Conservation (phyloP, 2,113 vertebrate species). For the Zapornia atra region DNA sequence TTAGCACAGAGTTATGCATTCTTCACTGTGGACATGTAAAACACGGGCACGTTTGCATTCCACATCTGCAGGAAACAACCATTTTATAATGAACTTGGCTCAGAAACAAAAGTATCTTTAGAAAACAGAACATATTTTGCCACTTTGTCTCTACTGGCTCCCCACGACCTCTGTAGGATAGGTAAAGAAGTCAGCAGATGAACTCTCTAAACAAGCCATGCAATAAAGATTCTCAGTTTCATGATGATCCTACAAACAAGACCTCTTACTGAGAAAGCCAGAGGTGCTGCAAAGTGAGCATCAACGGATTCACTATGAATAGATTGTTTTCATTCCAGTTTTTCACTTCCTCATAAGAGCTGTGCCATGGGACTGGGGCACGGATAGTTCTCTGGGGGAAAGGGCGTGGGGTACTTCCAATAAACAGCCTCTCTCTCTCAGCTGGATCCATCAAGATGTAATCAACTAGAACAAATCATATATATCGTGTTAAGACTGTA, state of each 20-base stretch:
- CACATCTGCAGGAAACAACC: neutral
- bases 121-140: neutral
- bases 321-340: conserved; percentile 83
- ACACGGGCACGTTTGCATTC: neutral
- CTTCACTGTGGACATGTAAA: neutral
- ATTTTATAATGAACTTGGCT: neutral
- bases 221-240: neutral
- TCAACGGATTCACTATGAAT: conserved; percentile 80
- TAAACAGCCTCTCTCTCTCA: conserved; percentile 83
- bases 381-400: conserved; percentile 83
- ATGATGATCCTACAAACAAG: neutral
- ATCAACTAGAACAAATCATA: conserved; percentile 79
- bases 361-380: conserved; percentile 87
- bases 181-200: neutral
- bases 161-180: neutral
- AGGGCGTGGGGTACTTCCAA: conserved; percentile 76
- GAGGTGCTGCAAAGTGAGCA: conserved; percentile 81
- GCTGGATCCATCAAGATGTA: conserved; percentile 87
- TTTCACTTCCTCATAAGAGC: conserved; percentile 64
- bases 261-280: conserved; percentile 84
- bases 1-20: neutral
- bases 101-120: neutral
- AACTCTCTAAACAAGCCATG: neutral
- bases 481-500: neutral
- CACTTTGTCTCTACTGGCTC: neutral